These are phyloP conservation scores for Aphodius granarius DNA, from an alignment of 2,888 invertebrate genomes.

Conservation along the genomic window DNA sequence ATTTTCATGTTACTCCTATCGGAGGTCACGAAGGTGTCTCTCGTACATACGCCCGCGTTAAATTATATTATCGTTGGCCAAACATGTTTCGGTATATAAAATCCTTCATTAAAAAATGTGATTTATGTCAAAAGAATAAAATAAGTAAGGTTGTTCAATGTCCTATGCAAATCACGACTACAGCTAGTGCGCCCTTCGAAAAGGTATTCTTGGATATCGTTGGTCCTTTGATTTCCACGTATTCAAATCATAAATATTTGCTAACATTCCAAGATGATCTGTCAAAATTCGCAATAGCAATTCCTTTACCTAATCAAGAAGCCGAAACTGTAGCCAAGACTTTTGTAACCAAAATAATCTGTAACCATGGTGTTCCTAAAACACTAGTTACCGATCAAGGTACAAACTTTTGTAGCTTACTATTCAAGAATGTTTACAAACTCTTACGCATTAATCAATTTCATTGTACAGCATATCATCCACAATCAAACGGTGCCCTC, in stretches of 20 bases:
- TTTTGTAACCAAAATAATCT: slow-evolving; percentile 33
- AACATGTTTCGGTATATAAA: slow-evolving; percentile 26
- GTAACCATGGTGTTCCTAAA: slow-evolving; percentile 39
- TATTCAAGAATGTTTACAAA: slow-evolving; percentile 39
- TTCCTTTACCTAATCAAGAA: slow-evolving; percentile 30
- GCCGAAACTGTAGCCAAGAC: slow-evolving; percentile 36
- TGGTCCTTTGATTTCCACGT: slow-evolving; percentile 38
- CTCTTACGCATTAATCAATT: slow-evolving; percentile 40
- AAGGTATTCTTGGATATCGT: slow-evolving; percentile 41
- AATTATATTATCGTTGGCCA: slow-evolving; percentile 27
- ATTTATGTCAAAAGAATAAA: slow-evolving; percentile 39
- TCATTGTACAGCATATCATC: slow-evolving; percentile 39
- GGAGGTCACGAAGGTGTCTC: background rate
- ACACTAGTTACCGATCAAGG: slow-evolving; percentile 40
- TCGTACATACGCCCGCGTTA: background rate
- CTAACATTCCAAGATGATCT: slow-evolving; percentile 42
- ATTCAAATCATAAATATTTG: slow-evolving; percentile 37
- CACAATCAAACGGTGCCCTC: slow-evolving; percentile 40
- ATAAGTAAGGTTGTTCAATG: slow-evolving; percentile 30
- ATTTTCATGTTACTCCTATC: background rate
- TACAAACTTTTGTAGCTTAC: slow-evolving; percentile 35
- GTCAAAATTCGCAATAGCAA: slow-evolving; percentile 9
- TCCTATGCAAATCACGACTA: slow-evolving; percentile 45
- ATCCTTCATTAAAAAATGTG: slow-evolving; percentile 25
- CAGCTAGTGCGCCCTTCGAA: slow-evolving; percentile 39